Evolutionary conservation across 2,888 invertebrate genomes (phyloP), one percentile per base, ranked within the genome.

Genomic region (Cryptocheilus praepositus): DNA sequence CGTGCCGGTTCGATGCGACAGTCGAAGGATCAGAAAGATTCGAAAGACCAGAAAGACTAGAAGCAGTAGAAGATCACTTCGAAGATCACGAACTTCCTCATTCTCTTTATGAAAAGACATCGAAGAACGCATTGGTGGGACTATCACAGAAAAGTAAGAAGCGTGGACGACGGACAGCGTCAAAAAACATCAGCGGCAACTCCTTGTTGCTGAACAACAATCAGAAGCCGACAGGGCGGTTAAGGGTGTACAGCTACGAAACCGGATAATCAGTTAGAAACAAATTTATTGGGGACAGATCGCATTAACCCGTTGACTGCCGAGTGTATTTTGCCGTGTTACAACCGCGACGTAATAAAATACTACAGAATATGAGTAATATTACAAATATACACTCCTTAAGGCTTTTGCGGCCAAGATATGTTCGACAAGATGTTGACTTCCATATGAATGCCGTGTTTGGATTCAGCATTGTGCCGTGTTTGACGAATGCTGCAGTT

Each of bases 1-100:
- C 86, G 90, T 61, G 86, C 90, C 51, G 90, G 92, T 80, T 90
- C 91, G 83, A 89, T 92, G 82, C 90, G 92, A 49, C 89, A 87
- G 51, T 88, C 85, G 36, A 87, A 89, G 16, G 90, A 92, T 45
- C 49, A 49, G 11, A 36, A 36, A 11, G 36, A 36, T 36, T 88
- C 85, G 43, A 87, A 89, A n/a, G 90, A 92, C 44, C 49, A 49
- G 36, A 36, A 36, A 11, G 36, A 36, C 36, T 36, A 36, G 36
- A 36, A 36, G 36, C 1, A 36, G 36, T 90, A 89, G 70, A 93
- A 93, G 84, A 89, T 89, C 79, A 82, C n/a, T n/a, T n/a, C n/a
- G n/a, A n/a, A n/a, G n/a, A n/a, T n/a, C n/a, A n/a, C n/a, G n/a
- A n/a, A n/a, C n/a, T n/a, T n/a, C n/a, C n/a, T n/a, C n/a, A n/a